phyloP scores from a whole-genome alignment of 2,888 invertebrate species.

The Cheilosia impressa region DNA sequence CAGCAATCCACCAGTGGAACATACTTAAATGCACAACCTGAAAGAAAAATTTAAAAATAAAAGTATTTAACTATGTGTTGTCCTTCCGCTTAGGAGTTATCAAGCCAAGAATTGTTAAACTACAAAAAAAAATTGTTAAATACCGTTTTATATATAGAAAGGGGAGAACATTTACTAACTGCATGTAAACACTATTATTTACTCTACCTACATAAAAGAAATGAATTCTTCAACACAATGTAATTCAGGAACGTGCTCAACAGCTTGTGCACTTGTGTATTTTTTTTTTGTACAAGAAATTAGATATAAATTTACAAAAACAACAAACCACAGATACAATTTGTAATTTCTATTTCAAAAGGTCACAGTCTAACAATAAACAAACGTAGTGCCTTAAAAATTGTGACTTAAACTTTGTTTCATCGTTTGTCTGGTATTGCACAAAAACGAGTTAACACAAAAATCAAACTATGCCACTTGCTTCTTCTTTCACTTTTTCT shows the following conservation, averaged over 20 bases:
- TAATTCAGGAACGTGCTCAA: slow-evolving; percentile 27
- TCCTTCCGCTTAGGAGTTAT: slow-evolving; percentile 14
- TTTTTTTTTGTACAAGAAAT: neutral
- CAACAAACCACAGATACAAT: slow-evolving; percentile 2
- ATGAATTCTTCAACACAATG: neutral
- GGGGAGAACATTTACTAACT: slow-evolving; percentile 26
- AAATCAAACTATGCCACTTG: neutral
- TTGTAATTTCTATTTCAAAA: slow-evolving; percentile 7
- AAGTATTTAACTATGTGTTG: slow-evolving; percentile 57
- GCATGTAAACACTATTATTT: slow-evolving; percentile 12
- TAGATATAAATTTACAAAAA: neutral
- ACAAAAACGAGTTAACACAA: slow-evolving; percentile 25
- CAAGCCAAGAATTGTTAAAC: slow-evolving; percentile 52
- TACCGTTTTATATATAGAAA: slow-evolving; percentile 33
- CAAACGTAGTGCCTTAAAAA: slow-evolving; percentile 33
- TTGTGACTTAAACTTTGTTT: slow-evolving; percentile 31
- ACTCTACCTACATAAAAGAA: slow-evolving; percentile 21
- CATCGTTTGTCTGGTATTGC: slow-evolving; percentile 16
- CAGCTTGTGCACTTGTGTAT: slow-evolving; percentile 2
- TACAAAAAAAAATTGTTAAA: slow-evolving; percentile 46
- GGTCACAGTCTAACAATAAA: neutral
- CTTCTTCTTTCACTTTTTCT: neutral
- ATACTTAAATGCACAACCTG: slow-evolving; percentile 53
- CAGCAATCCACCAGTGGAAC: slow-evolving; percentile 67
- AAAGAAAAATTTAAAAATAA: slow-evolving; percentile 35